Percentiles rank a stretch among this genome's conserved stretches.
phyloP scores from a whole-genome alignment of 2,888 invertebrate genomes.

The Arge pagana region DNA sequence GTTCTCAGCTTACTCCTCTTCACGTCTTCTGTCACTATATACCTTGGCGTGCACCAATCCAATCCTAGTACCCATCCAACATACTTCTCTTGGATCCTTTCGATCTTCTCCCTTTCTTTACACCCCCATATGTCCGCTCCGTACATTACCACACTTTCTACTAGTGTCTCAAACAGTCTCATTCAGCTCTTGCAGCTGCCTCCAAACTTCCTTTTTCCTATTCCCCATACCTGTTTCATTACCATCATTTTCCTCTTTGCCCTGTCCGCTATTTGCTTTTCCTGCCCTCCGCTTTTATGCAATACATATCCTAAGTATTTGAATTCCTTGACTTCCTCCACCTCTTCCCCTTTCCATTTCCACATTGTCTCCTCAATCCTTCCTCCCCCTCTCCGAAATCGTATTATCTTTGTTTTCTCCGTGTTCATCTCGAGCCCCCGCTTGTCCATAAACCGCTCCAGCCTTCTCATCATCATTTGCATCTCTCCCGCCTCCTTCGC shows the following conservation, averaged over 20 bases:
- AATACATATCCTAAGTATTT: slow-evolving; percentile 20
- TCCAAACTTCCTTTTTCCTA: slow-evolving; percentile 19
- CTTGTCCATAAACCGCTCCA: neutral
- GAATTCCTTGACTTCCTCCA: slow-evolving; percentile 23
- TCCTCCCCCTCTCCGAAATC: slow-evolving; percentile 14
- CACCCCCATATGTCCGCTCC: slow-evolving; percentile 20
- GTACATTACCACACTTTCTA: slow-evolving; percentile 15
- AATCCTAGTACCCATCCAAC: slow-evolving; percentile 16
- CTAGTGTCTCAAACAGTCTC: slow-evolving; percentile 14
- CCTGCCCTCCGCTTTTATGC: slow-evolving; percentile 1
- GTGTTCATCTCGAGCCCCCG: slow-evolving; percentile 6
- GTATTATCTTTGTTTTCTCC: slow-evolving; percentile 16
- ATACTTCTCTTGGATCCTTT: slow-evolving; percentile 18
- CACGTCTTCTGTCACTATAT: slow-evolving; percentile 12
- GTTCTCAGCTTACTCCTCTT: slow-evolving; percentile 17
- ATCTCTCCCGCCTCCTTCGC: slow-evolving; percentile 9
- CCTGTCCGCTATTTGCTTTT: slow-evolving; percentile 12
- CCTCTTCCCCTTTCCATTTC: slow-evolving; percentile 17
- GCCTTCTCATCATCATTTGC: slow-evolving; percentile 11
- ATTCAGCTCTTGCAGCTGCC: slow-evolving; percentile 15
- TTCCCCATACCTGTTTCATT: no score
- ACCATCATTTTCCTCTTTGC: slow-evolving; percentile 11
- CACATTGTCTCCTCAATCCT: slow-evolving; percentile 7
- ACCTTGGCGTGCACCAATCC: slow-evolving; percentile 11
- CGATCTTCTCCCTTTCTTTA: slow-evolving; percentile 9